Evolutionary conservation across 2,797 vertebrate genomes (phyloP).

Genomic region (Rhinoraja longicauda): DNA sequence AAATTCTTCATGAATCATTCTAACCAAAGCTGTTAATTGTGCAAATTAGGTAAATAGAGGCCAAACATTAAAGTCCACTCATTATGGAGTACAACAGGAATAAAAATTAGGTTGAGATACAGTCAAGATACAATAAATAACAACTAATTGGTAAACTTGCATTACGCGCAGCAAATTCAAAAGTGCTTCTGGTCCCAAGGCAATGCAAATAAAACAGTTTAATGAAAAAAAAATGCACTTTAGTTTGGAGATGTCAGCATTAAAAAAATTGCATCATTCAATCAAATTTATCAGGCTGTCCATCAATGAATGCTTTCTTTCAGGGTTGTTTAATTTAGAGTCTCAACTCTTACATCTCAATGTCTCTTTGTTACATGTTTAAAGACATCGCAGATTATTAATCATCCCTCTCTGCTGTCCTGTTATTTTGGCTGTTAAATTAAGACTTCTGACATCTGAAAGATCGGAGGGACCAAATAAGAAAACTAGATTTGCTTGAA

Average conservation of each 20-base stretch:
- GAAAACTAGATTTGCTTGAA: background rate
- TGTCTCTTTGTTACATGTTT: background rate
- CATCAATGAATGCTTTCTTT: background rate
- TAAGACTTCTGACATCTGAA: background rate
- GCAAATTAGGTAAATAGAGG: constrained; percentile 14
- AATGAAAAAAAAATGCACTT: background rate
- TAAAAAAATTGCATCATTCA: background rate
- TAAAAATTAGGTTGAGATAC: background rate
- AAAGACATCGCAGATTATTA: background rate
- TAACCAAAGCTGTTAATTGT: background rate
- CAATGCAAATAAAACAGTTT: background rate
- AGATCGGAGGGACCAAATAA: background rate
- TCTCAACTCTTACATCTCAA: background rate
- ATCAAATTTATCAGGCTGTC: background rate
- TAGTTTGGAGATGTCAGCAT: background rate
- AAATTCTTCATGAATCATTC: background rate
- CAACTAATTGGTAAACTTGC: background rate
- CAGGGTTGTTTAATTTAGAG: background rate
- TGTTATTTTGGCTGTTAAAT: background rate
- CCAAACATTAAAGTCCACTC: background rate
- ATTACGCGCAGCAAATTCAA: background rate
- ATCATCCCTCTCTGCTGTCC: background rate
- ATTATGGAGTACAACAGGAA: background rate
- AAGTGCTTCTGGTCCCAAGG: background rate
- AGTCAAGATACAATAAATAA: background rate